phyloP scores from a whole-genome alignment of 2,888 invertebrate species.

The Melangyna quadrimaculata region DNA sequence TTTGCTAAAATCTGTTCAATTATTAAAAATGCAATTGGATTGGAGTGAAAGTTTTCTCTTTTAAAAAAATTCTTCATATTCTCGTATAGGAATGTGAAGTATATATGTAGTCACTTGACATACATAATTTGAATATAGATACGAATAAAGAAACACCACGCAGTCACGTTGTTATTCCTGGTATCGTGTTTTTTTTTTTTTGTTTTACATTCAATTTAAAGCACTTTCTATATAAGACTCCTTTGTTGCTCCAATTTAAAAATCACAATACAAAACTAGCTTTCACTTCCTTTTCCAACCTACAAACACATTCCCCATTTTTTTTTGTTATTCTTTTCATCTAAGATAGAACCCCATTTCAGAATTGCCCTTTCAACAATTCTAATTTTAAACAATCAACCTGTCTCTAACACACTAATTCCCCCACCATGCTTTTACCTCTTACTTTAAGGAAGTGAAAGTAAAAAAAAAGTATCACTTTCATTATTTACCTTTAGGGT shows the following conservation, averaged over 20 bases:
- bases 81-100: not conserved
- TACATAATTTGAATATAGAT: not conserved
- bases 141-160: not conserved
- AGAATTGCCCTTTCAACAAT: conserved; percentile 4
- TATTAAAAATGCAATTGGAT: too few species aligned
- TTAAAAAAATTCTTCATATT: not conserved
- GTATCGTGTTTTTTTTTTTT: too few species aligned
- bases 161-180: not conserved
- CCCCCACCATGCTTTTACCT: not conserved
- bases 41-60: too few species aligned
- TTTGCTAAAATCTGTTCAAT: too few species aligned
- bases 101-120: not conserved
- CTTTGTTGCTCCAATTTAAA: conserved; percentile 5
- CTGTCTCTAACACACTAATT: conserved; percentile 30
- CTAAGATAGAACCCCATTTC: not conserved
- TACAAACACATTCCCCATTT: not conserved
- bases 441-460: conserved; percentile 15
- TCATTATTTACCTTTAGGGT: not conserved
- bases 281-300: conserved; percentile 25
- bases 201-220: conserved; percentile 19
- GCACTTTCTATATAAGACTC: not conserved
- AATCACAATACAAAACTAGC: not conserved
- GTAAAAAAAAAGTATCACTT: conserved; percentile 4
- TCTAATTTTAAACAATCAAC: conserved; percentile 46
- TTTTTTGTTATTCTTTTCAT: not conserved